Evolutionary conservation across 2,888 invertebrate genomes (phyloP).

Genomic region (Argynnis bischoffii): DNA sequence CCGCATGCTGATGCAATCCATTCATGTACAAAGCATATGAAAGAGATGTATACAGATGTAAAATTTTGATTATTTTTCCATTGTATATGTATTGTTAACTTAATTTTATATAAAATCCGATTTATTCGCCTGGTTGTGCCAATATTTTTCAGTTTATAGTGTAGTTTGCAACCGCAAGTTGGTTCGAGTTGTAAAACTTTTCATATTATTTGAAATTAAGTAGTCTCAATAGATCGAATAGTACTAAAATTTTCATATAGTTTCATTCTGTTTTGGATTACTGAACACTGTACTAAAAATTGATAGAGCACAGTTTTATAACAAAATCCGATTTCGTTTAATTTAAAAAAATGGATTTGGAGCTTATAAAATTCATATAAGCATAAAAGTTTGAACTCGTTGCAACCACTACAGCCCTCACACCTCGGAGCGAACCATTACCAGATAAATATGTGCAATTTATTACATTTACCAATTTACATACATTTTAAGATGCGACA

Average conservation of each 20-base stretch:
- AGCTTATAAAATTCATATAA: constrained; percentile 11
- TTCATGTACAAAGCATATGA: constrained; percentile 16
- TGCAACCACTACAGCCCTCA: constrained; percentile 48
- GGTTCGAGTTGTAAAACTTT: constrained; percentile 24
- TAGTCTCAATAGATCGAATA: constrained; percentile 20
- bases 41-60: constrained; percentile 12
- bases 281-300: constrained; percentile 10
- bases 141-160: constrained; percentile 26
- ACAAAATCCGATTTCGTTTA: background rate
- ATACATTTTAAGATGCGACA: constrained; percentile 71
- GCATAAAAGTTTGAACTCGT: constrained; percentile 22
- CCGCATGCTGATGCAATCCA: constrained; percentile 60
- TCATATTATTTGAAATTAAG: constrained; percentile 22
- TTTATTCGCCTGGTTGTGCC: constrained; percentile 21
- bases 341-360: background rate
- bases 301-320: constrained; percentile 8
- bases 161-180: constrained; percentile 24
- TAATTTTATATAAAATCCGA: constrained; percentile 17
- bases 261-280: constrained; percentile 16
- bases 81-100: constrained; percentile 17
- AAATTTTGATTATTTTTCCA: constrained; percentile 18
- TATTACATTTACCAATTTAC: constrained; percentile 81
- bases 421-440: constrained; percentile 68
- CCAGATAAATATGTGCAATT: constrained; percentile 79
- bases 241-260: constrained; percentile 16